Evolutionary conservation across 2,888 invertebrate genomes (phyloP).

Genomic region (Eulithis prunata): DNA sequence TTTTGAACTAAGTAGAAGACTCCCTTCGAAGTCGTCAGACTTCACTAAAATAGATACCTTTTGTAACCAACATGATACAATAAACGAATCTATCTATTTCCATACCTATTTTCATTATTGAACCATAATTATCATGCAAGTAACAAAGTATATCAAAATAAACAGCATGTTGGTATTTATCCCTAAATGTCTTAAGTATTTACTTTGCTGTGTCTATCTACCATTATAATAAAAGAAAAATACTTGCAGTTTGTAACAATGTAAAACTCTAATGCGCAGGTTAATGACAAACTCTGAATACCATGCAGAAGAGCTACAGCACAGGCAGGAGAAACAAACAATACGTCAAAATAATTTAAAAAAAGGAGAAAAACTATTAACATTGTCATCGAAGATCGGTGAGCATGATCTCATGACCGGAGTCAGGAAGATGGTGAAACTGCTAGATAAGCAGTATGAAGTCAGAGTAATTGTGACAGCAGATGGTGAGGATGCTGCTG

Average conservation of each 20-base stretch:
- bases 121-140: too few relatives aligned
- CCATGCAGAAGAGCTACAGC: conserved; percentile 84
- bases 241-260: background rate
- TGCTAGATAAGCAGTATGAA: conserved; percentile 87
- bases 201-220: too few relatives aligned
- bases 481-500: conserved; percentile 65
- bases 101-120: too few relatives aligned
- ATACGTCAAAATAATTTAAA: conserved; percentile 65
- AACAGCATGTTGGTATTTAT: too few relatives aligned
- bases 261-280: conserved; percentile 53
- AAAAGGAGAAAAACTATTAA: conserved; percentile 87
- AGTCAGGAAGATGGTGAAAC: conserved; percentile 86
- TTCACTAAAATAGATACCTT: too few relatives aligned
- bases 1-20: too few relatives aligned
- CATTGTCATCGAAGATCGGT: conserved; percentile 85
- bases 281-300: conserved; percentile 88
- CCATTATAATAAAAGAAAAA: too few relatives aligned
- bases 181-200: too few relatives aligned
- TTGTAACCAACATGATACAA: too few relatives aligned
- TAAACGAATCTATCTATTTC: too few relatives aligned
- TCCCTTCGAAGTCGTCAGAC: too few relatives aligned
- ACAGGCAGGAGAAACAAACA: conserved; percentile 77
- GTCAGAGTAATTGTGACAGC: conserved; percentile 85
- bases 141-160: too few relatives aligned
- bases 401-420: conserved; percentile 87